phyloP scores from a whole-genome alignment of 2,113 vertebrate species.

The Azemiops feae region DNA sequence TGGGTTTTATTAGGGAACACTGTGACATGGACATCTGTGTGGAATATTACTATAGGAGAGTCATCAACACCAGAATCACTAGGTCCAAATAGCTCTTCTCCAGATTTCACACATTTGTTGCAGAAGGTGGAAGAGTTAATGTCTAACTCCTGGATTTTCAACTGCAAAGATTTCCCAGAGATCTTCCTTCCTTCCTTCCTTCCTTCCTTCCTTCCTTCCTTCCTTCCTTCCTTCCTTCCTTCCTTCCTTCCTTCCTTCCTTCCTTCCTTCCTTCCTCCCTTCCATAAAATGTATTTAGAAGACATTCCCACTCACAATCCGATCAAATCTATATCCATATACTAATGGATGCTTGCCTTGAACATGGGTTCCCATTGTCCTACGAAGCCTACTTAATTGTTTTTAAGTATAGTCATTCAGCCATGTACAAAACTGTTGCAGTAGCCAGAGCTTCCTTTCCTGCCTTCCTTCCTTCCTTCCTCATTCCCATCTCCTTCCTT shows the following conservation, averaged over 20 bases:
- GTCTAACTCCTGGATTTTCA: background rate
- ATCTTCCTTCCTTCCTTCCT: background rate
- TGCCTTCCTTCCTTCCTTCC: too few species aligned
- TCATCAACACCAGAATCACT: background rate
- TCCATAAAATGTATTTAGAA: background rate
- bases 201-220: too few species aligned
- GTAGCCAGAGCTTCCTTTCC: background rate
- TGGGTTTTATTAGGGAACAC: background rate
- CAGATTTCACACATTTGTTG: background rate
- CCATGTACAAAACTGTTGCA: background rate
- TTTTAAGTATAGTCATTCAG: background rate
- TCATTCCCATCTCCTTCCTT: too few species aligned
- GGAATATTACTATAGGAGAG: background rate
- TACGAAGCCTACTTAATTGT: background rate
- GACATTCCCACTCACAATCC: background rate
- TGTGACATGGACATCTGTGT: background rate
- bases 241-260: too few species aligned
- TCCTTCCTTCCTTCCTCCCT: too few species aligned
- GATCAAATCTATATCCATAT: background rate
- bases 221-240: too few species aligned
- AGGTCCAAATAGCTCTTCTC: background rate
- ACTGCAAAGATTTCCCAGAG: background rate
- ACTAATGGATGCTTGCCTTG: background rate
- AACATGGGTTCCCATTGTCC: background rate
- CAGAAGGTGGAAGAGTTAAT: background rate